A percentile compares a stretch with the other conserved stretches of the same genome.
These are phyloP conservation scores for Lethenteron camtschaticum DNA, from an alignment of 2,113 vertebrate species.

Conservation along the genomic window DNA sequence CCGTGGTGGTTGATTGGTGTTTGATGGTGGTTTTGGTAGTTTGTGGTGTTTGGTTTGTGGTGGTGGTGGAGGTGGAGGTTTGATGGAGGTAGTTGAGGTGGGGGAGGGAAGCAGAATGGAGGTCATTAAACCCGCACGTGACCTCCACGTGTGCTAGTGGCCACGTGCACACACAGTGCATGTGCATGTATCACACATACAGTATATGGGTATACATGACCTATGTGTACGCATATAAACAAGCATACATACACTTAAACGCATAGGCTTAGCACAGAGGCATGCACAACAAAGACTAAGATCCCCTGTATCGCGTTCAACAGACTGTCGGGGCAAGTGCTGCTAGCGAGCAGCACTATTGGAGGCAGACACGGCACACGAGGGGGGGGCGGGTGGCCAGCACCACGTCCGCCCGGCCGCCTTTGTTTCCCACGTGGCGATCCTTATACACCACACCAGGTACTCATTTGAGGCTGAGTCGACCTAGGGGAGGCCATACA, in stretches of 20 bases:
- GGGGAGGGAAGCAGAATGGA: not conserved
- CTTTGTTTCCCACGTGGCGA: too few relatives aligned
- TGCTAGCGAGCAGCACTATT: too few relatives aligned
- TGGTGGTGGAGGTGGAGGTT: not conserved
- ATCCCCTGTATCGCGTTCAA: too few relatives aligned
- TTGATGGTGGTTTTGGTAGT: not conserved
- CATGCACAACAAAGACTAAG: too few relatives aligned
- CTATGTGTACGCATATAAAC: not conserved
- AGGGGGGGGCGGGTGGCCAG: too few relatives aligned
- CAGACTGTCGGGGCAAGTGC: too few relatives aligned
- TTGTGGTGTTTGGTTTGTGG: not conserved
- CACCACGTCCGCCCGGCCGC: too few relatives aligned
- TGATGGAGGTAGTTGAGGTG: not conserved
- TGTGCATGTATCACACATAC: not conserved
- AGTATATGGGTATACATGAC: not conserved
- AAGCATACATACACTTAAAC: not conserved
- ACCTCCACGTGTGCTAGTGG: not conserved
- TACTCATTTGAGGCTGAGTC: too few relatives aligned
- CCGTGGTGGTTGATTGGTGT: too few relatives aligned
- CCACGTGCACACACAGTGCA: not conserved
- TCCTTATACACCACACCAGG: too few relatives aligned
- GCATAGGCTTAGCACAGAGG: not conserved
- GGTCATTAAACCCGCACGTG: not conserved
- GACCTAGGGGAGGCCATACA: too few relatives aligned
- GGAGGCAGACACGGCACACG: too few relatives aligned